Percentiles rank a stretch among this genome's conserved stretches.
phyloP scores from a whole-genome alignment of 2,888 invertebrate genomes.

The Napeogenes inachia region DNA sequence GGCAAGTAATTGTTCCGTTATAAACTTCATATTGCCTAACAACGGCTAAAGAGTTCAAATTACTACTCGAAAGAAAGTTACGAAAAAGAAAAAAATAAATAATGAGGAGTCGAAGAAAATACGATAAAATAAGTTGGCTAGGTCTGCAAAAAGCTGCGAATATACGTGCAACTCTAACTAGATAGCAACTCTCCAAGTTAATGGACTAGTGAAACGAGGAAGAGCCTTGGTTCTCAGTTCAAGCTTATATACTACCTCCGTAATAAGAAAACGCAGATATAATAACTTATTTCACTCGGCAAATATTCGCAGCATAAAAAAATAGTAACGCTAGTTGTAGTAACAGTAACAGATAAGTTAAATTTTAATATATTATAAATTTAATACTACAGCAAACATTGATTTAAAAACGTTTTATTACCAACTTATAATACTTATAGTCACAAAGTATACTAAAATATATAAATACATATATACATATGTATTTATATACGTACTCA shows the following conservation, averaged over 20 bases:
- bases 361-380: background rate
- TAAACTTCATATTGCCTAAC: background rate
- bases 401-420: no score
- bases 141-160: slow-evolving; percentile 1
- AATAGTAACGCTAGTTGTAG: slow-evolving; percentile 5
- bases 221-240: background rate
- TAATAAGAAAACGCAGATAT: no score
- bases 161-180: background rate
- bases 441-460: no score
- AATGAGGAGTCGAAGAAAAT: background rate
- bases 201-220: background rate
- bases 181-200: background rate
- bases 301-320: slow-evolving; percentile 3
- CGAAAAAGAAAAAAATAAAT: background rate
- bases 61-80: background rate
- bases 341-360: background rate
- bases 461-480: no score
- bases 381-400: background rate
- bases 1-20: no score
- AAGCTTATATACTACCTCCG: no score
- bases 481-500: no score
- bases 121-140: background rate
- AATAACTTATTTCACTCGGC: no score
- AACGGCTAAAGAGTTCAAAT: background rate
- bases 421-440: no score